Evolutionary conservation across 2,888 invertebrate species (phyloP), one percentile per base, ranked within the genome.

Genomic region (Charanyca ferruginea): DNA sequence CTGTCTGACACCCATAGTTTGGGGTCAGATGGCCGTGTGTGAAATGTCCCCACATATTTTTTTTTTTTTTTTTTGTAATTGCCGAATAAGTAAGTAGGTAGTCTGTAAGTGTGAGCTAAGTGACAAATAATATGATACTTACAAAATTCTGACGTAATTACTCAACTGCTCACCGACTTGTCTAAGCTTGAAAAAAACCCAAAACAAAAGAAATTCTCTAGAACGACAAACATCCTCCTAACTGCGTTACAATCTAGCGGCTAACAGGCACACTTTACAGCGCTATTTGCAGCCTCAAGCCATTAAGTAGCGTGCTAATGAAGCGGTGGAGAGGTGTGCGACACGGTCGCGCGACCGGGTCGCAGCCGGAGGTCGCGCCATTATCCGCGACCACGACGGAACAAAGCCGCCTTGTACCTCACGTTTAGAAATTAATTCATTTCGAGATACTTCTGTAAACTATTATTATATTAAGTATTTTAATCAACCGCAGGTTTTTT

Each of bases 281-380:
- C n/a, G 48, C 59, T 54, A 64, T 70, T 72, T 55, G 55, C 64
- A 62, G 51, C 25, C 13, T 1, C 28, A 49, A 32, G 18, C 48
- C 47, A 76, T 73, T 65, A 74, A 54, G 54, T 55, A 44, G 32
- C 44, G 25, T 8, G 3, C 49, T 83, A 81, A 81, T 83, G 76
- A 83, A 81, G 81, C 68, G 66, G 72, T 70, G 51, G 35, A 16
- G 48, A 58, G 60, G 51, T 57, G 65, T 62, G 54, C 44, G 41
- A 44, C 79, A 54, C 64, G 65, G 61, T 20, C 25, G 49, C 47
- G 35, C 67, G 68, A 52, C 64, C 51, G 32, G 49, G 28, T 16
- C 53, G 35, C 20, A 62, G 61, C 49, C 60, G 45, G 28, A 52
- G 78, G 73, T 57, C 69, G 55, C 65, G 42, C 62, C n/a, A n/a